Evolutionary conservation across 2,797 vertebrate species (phyloP).

Genomic region (Chrysocyon brachyurus): DNA sequence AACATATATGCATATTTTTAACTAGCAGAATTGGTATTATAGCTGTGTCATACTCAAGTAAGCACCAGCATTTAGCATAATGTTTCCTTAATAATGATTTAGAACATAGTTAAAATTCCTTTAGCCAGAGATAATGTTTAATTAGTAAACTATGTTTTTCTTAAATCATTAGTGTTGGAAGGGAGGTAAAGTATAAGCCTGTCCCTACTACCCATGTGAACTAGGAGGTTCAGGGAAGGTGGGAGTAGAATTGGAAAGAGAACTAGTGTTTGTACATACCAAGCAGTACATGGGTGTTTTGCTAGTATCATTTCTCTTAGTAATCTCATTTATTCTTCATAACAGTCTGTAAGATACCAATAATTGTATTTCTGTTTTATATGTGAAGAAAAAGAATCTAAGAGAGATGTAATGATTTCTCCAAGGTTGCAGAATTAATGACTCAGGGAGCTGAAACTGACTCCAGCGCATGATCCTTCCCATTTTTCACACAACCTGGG

Average conservation of each 20-base stretch:
- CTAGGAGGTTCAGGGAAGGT: background rate
- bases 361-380: background rate
- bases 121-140: background rate
- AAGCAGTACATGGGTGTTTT: background rate
- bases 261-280: background rate
- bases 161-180: background rate
- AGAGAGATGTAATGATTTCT: conserved; percentile 3
- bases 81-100: background rate
- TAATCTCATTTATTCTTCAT: background rate
- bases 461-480: background rate
- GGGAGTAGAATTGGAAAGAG: background rate
- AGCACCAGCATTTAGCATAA: background rate
- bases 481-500: background rate
- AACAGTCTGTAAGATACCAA: background rate
- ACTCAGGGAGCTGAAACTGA: background rate
- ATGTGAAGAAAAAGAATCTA: background rate
- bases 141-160: background rate
- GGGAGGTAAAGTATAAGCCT: background rate
- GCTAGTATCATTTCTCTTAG: background rate
- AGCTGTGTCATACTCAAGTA: background rate
- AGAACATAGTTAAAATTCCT: background rate
- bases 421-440: background rate
- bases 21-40: background rate
- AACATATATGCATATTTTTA: background rate
- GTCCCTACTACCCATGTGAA: background rate